phyloP scores from a whole-genome alignment of 2,797 vertebrate genomes.

The Clarias fuscus region DNA sequence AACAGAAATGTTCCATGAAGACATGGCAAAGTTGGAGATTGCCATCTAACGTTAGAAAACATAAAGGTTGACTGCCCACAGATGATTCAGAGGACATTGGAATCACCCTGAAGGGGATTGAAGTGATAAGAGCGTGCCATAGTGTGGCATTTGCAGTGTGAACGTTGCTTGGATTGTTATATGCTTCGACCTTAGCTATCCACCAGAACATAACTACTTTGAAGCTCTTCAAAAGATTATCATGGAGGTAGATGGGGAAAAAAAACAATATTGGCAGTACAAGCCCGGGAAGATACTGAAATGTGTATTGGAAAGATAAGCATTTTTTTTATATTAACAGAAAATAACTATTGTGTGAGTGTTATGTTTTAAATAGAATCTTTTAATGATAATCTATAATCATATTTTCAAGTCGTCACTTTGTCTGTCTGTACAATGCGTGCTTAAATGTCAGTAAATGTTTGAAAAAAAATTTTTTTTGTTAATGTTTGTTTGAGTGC shows the following conservation, averaged over 20 bases:
- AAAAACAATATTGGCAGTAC: neutral
- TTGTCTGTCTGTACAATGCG: too few species aligned
- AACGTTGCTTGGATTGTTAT: conserved; percentile 2
- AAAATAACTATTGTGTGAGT: neutral
- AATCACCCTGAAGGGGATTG: neutral
- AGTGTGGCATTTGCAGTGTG: conserved; percentile 24
- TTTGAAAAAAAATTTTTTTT: too few species aligned
- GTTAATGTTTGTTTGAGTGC: too few species aligned
- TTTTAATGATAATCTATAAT: too few species aligned
- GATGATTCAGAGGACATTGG: conserved; percentile 9
- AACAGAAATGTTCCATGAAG: neutral
- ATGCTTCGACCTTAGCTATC: conserved; percentile 12
- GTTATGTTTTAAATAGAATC: too few species aligned
- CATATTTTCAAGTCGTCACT: too few species aligned
- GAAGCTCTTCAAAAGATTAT: neutral
- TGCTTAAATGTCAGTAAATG: too few species aligned
- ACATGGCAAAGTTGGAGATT: conserved; percentile 2
- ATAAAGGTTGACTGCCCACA: neutral
- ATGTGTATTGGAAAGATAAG: neutral
- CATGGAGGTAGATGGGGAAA: neutral
- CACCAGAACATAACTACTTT: neutral
- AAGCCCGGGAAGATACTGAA: neutral
- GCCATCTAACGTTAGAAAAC: neutral
- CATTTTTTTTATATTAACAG: too few species aligned
- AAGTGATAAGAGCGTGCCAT: neutral